These are phyloP conservation scores for Tragelaphus buxtoni DNA, from an alignment of 2,113 vertebrate genomes.

Conservation along the genomic window DNA sequence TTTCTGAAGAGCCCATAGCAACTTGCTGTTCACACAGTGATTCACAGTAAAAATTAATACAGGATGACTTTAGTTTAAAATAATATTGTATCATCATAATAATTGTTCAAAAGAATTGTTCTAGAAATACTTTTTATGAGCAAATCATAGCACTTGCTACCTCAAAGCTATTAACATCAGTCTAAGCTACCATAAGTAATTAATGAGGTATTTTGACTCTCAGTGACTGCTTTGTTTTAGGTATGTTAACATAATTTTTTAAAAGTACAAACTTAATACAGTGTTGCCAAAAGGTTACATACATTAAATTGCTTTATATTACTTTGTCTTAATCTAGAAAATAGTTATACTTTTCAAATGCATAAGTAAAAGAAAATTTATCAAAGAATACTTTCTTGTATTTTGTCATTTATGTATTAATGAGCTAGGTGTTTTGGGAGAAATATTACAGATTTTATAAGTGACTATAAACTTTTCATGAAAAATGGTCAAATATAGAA, in stretches of 20 bases:
- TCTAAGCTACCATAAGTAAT: neutral
- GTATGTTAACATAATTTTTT: neutral
- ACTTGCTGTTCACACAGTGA: neutral
- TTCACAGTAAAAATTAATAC: neutral
- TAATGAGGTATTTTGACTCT: neutral
- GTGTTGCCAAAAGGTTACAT: neutral
- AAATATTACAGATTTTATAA: neutral
- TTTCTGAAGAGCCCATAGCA: neutral
- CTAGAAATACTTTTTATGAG: neutral
- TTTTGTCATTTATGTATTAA: slow-evolving; percentile 2
- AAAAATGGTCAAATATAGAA: slow-evolving; percentile 1
- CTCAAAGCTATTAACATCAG: neutral
- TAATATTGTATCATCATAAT: neutral
- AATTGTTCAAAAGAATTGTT: slow-evolving; percentile 25
- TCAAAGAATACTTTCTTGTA: neutral
- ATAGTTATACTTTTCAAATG: neutral
- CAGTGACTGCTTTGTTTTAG: neutral
- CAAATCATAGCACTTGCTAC: neutral
- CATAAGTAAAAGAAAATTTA: neutral
- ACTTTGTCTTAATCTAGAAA: neutral
- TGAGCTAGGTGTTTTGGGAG: neutral
- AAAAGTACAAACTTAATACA: neutral
- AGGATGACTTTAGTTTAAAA: neutral
- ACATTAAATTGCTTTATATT: neutral
- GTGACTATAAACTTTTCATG: neutral